Evolutionary conservation across 2,888 invertebrate species (phyloP).

Genomic region (Cordylochernes scorpioides): DNA sequence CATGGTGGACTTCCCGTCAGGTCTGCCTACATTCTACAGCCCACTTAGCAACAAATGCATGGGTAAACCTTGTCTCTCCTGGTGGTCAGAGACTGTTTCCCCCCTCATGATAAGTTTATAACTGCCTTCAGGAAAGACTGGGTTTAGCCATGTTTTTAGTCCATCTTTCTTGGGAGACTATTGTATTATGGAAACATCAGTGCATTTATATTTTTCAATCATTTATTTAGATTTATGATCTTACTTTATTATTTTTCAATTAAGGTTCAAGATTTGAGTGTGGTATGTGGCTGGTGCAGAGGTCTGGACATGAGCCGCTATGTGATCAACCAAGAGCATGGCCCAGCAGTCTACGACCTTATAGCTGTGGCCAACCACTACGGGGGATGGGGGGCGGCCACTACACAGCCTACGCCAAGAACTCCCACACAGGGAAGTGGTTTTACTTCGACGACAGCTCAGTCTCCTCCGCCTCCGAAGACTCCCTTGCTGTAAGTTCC

Average conservation of each 20-base stretch:
- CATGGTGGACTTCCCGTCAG: conserved; percentile 26
- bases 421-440: conserved; percentile 24
- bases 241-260: not conserved
- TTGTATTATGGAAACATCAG: no score
- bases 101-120: no score
- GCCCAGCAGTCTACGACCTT: conserved; percentile 25
- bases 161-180: no score
- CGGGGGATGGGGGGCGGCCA: conserved; percentile 27
- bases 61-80: no score
- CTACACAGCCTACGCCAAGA: conserved; percentile 28
- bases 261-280: not conserved
- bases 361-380: conserved; percentile 30
- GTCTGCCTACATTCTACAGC: conserved; percentile 17
- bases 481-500: conserved; percentile 24
- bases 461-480: conserved; percentile 22
- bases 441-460: conserved; percentile 28
- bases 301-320: conserved; percentile 25
- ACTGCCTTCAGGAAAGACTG: no score
- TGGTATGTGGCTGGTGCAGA: conserved; percentile 14
- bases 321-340: conserved; percentile 23
- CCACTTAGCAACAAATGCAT: not conserved
- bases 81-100: no score
- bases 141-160: no score
- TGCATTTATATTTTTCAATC: no score
- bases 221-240: no score